Percentiles rank a stretch among this genome's conserved stretches.
Conservation (phyloP, 2,888 invertebrate genomes). For the Argyra leucocephala region DNA sequence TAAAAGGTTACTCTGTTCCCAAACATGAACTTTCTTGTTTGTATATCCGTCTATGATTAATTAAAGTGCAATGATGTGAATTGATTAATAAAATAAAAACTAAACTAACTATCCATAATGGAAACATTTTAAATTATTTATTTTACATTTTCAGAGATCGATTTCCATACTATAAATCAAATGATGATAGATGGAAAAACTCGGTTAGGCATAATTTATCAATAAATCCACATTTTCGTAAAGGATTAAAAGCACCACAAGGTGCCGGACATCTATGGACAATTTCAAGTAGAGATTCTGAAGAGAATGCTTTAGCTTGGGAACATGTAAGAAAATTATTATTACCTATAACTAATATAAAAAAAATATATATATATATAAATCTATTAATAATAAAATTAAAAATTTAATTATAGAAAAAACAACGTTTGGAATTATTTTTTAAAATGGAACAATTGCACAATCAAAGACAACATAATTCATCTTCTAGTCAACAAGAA, state of each 20-base stretch:
- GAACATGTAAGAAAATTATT: constrained; percentile 45
- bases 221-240: constrained; percentile 83
- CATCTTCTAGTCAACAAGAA: constrained; percentile 23
- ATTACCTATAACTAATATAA: not conserved
- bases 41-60: too few species aligned
- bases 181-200: constrained; percentile 89
- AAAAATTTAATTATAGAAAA: constrained; percentile 38
- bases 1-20: too few species aligned
- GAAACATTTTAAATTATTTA: not conserved
- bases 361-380: too few species aligned
- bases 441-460: constrained; percentile 42
- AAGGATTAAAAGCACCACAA: constrained; percentile 75
- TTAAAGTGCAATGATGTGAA: too few species aligned
- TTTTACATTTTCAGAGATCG: constrained; percentile 53
- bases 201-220: constrained; percentile 83
- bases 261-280: constrained; percentile 88
- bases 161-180: constrained; percentile 79
- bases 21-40: too few species aligned
- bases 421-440: constrained; percentile 49
- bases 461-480: constrained; percentile 25
- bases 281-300: constrained; percentile 58
- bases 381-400: not conserved
- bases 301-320: constrained; percentile 47
- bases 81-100: too few species aligned
- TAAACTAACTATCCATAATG: too few species aligned